Base-by-base conservation (phyloP, 2,797 vertebrate genomes). In the Pteropus rufus region DNA sequence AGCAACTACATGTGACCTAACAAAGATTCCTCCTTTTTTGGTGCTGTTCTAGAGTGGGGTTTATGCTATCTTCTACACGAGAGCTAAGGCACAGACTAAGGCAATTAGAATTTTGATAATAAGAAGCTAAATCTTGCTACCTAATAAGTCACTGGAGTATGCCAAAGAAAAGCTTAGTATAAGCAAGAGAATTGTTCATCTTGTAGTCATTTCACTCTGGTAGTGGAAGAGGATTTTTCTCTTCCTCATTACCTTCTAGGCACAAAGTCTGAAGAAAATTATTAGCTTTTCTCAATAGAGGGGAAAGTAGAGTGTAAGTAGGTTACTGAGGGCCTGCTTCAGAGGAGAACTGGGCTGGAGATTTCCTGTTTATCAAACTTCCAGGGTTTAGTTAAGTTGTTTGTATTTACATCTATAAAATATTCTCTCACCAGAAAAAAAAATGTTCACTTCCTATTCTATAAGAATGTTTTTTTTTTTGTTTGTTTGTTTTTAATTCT, bases 221-320 rank as follows among this genome's bases (percentile, higher is more conserved):
- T 21, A 46, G 7, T 10, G 46, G 41, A 70, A 31, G 0, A 12
- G 36, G 2, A 31, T 41, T 18, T 31, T 31, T 49, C 23, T 39
- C 3, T 89, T 83, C 29, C 56, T 46, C 70, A 34, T 12, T 31
- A 46, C 14, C 14, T 58, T 34, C 29, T 67, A 15, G 62, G 3
- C 41, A 69, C 49, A 89, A 87, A 93, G 15, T 79, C 75, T 39
- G 23, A 91, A 84, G 21, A 64, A 77, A 31, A 5, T 2, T 1
- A n/a, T 60, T 12, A 16, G 21, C 2, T 52, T 70, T 49, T 31
- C 39, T 67, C 49, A 76, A 0, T 34, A 24, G 14, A 67, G 4
- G 21, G 18, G 21, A 12, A 60, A 29, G 0, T 15, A 0, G 2
- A 10, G 1, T 84, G 10, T 52, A 64, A 52, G 4, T 21, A 34